These are phyloP conservation scores for Sphaerodactylus townsendi DNA, from an alignment of 2,113 vertebrate genomes.

Conservation along the genomic window DNA sequence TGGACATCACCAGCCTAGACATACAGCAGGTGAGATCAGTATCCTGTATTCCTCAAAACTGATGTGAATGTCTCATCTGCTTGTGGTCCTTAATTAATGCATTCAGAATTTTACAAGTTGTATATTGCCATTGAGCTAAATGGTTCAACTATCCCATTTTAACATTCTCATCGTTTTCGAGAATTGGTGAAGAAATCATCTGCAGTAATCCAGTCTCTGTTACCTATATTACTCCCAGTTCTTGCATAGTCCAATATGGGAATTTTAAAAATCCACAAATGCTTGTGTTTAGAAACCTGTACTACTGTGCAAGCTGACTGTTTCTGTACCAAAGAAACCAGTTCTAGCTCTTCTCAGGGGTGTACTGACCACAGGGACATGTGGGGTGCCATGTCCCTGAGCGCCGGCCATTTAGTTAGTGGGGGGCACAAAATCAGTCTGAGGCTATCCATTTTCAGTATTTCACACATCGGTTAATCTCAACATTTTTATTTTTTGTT, in stretches of 20 bases:
- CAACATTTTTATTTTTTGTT: constrained; percentile 32
- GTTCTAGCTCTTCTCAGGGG: neutral
- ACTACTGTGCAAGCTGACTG: neutral
- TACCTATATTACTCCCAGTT: too few relatives aligned
- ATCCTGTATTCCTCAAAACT: neutral
- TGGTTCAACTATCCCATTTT: too few relatives aligned
- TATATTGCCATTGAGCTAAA: neutral
- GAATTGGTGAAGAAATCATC: neutral
- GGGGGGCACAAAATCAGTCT: too few relatives aligned
- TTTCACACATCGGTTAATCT: neutral
- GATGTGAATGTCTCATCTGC: neutral
- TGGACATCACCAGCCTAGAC: constrained; percentile 96
- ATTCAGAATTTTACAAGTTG: neutral
- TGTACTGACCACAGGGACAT: too few relatives aligned
- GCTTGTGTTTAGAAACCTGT: too few relatives aligned
- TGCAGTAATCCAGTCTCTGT: neutral
- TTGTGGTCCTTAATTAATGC: neutral
- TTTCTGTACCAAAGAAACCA: neutral
- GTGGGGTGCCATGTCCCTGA: too few relatives aligned
- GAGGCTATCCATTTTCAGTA: neutral
- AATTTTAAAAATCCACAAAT: too few relatives aligned
- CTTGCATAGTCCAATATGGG: too few relatives aligned
- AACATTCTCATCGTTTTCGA: neutral
- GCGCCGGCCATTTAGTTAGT: too few relatives aligned
- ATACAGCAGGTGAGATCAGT: constrained; percentile 87